Conservation (phyloP, 2,888 invertebrate genomes). For the Nymphalis c-album region DNA sequence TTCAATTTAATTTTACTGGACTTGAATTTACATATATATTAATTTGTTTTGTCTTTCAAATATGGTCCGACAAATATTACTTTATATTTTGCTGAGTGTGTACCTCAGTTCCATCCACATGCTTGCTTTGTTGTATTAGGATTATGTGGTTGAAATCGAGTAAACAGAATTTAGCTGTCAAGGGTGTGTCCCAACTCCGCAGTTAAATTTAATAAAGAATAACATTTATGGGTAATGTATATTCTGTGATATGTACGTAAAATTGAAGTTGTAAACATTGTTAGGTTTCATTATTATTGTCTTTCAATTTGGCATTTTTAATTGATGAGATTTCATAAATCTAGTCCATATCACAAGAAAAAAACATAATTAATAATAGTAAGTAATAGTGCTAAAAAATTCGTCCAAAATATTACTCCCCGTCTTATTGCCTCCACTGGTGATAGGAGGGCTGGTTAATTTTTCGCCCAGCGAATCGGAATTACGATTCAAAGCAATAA, state of each 20-base stretch:
- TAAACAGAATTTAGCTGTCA: conserved; percentile 23
- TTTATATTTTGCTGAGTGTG: conserved; percentile 18
- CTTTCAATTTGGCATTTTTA: no score
- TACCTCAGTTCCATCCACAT: not conserved
- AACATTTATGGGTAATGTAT: not conserved
- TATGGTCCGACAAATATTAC: conserved; percentile 18
- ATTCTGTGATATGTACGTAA: not conserved
- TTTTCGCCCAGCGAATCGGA: no score
- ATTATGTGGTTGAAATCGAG: conserved; percentile 19
- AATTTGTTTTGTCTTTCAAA: conserved; percentile 10
- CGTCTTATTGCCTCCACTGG: no score
- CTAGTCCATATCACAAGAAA: no score
- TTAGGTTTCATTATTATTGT: no score
- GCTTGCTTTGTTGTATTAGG: conserved; percentile 21
- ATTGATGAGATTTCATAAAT: no score
- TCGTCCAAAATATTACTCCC: no score
- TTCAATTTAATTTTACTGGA: conserved; percentile 12
- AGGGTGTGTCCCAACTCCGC: not conserved
- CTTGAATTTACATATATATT: conserved; percentile 14
- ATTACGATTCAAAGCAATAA: no score
- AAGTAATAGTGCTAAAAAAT: no score
- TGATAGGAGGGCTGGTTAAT: no score
- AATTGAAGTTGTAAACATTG: not conserved
- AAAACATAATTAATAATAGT: no score
- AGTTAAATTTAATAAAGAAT: not conserved